phyloP scores from a whole-genome alignment of 2,797 vertebrate genomes.

The Thunnus albacares region DNA sequence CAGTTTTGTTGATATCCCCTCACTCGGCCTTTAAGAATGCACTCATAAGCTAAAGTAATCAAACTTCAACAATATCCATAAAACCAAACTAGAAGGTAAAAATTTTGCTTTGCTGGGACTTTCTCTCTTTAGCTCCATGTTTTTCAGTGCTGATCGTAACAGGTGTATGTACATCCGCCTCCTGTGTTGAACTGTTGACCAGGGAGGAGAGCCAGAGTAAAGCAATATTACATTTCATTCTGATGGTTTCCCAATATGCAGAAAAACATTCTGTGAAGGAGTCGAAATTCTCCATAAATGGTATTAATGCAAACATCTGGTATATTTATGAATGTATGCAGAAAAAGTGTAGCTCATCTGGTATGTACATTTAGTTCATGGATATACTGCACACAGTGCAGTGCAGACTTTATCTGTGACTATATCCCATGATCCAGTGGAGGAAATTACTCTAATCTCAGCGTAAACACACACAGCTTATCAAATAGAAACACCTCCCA shows the following conservation, averaged over 20 bases:
- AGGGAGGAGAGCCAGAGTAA: conserved; percentile 50
- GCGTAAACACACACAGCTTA: conserved; percentile 54
- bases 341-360: conserved; percentile 62
- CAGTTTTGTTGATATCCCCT: conserved; percentile 52
- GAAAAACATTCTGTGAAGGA: conserved; percentile 51
- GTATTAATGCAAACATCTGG: conserved; percentile 68
- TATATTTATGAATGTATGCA: conserved; percentile 65
- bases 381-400: conserved; percentile 20
- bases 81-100: conserved; percentile 38
- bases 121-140: conserved; percentile 31
- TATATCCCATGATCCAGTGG: conserved; percentile 46
- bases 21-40: conserved; percentile 44
- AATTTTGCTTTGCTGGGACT: conserved; percentile 51
- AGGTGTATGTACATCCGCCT: conserved; percentile 59
- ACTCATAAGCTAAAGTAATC: conserved; percentile 65
- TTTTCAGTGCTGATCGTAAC: conserved; percentile 54
- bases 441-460: conserved; percentile 52
- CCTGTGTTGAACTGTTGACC: conserved; percentile 63
- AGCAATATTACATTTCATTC: conserved; percentile 69
- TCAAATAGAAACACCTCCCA: conserved; percentile 57
- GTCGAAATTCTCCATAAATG: conserved; percentile 48
- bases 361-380: conserved; percentile 59
- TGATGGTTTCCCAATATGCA: conserved; percentile 67
- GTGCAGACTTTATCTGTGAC: conserved; percentile 32
- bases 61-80: conserved; percentile 56